Evolutionary conservation across 1,140 invertebrate genomes (phyloP), one percentile per base, ranked within the genome.

Genomic region (Oscheius sp.): DNA sequence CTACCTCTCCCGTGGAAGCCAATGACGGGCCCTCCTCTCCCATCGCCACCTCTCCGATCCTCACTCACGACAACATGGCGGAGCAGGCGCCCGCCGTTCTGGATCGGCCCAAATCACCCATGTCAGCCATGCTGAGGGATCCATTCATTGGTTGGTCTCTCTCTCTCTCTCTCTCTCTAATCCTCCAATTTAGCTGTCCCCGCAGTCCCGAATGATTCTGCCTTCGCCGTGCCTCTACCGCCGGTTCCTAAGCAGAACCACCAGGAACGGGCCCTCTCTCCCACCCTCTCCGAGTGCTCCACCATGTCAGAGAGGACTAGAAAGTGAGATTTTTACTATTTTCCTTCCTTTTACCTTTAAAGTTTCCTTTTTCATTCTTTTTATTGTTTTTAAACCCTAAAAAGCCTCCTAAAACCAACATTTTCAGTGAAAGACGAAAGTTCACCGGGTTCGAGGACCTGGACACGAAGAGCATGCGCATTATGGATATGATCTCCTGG

Each of bases 381-480:
- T 66, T 66, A 45, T 66, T 15, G 20, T 68, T 68, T 68, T 55
- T 68, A 35, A 55, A 42, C 20, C 35, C 36, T 68, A 68, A 35
- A 32, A 52, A 58, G 3, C 10, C n/a, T 68, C 28, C 42, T 45
- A 45, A 45, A 45, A 45, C 0, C 15, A 18, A 18, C 15, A 45
- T 45, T 63, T 63, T 32, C 61, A 63, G 61, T 42, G 0, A 29
- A 10, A 10, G 26, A 26, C 31, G 35, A 34, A 1, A 38, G 61
- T 71, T 71, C 69, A 49, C 29, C 34, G 69, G 69, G 36, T 34
- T 49, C 31, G 69, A 71, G n/a, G 58, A 62, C n/a, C 29, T 71
- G 38, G 69, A 71, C 29, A 71, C 69, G 28, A 71, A 71, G 28
- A 71, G 31, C 4, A 61, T 59, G 69, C 58, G 59, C n/a, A 71